These are phyloP conservation scores for Lottia scabra DNA, from an alignment of 2,888 invertebrate genomes.

Conservation along the genomic window DNA sequence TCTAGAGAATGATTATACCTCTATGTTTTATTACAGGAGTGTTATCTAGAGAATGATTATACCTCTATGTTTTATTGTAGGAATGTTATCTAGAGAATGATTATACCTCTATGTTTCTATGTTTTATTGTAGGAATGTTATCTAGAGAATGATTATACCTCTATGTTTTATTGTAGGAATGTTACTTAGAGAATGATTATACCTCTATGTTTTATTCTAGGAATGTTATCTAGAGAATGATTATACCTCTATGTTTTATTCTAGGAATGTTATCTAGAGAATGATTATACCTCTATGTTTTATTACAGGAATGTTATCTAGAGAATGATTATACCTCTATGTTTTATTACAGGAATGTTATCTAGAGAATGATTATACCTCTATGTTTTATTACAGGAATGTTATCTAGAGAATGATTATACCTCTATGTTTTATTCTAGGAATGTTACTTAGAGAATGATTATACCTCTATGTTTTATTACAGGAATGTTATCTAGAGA, in stretches of 20 bases:
- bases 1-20: conserved; percentile 89
- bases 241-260: conserved; percentile 86
- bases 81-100: conserved; percentile 91
- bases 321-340: conserved; percentile 91
- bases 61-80: conserved; percentile 87
- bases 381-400: conserved; percentile 86
- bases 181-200: conserved; percentile 89
- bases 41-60: conserved; percentile 89
- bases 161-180: conserved; percentile 86
- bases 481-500: conserved; percentile 88
- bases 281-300: conserved; percentile 88
- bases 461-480: conserved; percentile 86
- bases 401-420: conserved; percentile 89
- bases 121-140: too few relatives aligned
- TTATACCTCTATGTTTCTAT: conserved; percentile 86
- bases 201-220: conserved; percentile 87
- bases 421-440: conserved; percentile 87
- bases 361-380: conserved; percentile 89
- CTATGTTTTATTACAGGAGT: conserved; percentile 86
- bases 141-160: conserved; percentile 89
- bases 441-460: conserved; percentile 91
- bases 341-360: too few relatives aligned
- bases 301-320: too few relatives aligned
- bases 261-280: conserved; percentile 88
- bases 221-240: conserved; percentile 91